Evolutionary conservation across 2,888 invertebrate genomes (phyloP).

Genomic region (Mycalesis mineus): DNA sequence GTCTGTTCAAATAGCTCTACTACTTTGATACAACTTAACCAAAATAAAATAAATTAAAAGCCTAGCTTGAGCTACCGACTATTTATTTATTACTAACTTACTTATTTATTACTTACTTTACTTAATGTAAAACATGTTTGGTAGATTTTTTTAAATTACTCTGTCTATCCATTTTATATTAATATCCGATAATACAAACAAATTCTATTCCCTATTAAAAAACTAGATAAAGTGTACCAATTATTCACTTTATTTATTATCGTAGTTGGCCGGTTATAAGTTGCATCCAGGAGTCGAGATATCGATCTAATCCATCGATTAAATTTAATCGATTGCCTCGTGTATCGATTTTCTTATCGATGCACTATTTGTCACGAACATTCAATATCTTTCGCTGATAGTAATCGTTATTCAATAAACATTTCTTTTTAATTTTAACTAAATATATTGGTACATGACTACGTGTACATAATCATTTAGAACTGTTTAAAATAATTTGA

Average conservation of each 20-base stretch:
- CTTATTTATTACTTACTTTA: no score
- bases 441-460: not conserved
- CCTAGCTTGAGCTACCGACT: no score
- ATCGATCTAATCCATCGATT: conserved; percentile 69
- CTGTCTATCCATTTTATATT: no score
- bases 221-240: not conserved
- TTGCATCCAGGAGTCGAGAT: conserved; percentile 53
- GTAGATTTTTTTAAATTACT: no score
- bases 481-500: no score
- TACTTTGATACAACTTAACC: no score
- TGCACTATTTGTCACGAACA: conserved; percentile 68
- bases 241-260: conserved; percentile 14
- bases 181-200: no score
- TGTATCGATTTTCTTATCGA: conserved; percentile 62
- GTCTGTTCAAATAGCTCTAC: no score
- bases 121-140: no score
- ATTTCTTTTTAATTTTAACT: not conserved
- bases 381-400: conserved; percentile 34
- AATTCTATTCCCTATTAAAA: not conserved
- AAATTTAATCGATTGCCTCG: conserved; percentile 62
- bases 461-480: not conserved
- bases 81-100: no score
- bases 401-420: conserved; percentile 6
- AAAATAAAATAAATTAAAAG: no score
- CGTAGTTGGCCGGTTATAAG: conserved; percentile 29